phyloP scores from a whole-genome alignment of 2,888 invertebrate species.

The Ichneumoninae sp. region DNA sequence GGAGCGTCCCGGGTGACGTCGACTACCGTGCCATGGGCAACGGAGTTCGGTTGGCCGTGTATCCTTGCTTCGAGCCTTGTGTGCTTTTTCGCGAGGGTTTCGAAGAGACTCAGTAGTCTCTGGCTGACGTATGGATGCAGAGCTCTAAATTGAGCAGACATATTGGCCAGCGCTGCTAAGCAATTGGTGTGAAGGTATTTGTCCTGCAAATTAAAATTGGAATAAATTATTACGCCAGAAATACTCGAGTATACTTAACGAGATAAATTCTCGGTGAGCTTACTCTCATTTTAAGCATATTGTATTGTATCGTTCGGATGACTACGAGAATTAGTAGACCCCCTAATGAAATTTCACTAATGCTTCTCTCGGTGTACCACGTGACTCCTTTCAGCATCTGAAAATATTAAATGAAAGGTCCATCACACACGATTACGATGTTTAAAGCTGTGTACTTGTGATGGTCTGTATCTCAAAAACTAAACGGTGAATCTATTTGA shows the following conservation, averaged over 20 bases:
- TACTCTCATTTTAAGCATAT: constrained; percentile 96
- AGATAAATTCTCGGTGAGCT: constrained; percentile 71
- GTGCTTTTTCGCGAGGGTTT: constrained; percentile 95
- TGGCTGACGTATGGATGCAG: constrained; percentile 98
- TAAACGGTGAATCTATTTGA: too few species aligned
- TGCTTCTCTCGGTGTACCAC: constrained; percentile 97
- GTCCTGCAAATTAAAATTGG: constrained; percentile 86
- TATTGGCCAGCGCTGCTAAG: constrained; percentile 98
- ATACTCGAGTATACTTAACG: constrained; percentile 19
- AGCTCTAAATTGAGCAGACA: constrained; percentile 97
- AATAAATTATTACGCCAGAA: neutral
- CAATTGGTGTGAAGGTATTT: constrained; percentile 99
- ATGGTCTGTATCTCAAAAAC: neutral
- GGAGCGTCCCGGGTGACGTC: constrained; percentile 58
- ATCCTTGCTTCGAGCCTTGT: constrained; percentile 86
- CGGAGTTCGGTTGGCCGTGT: constrained; percentile 70
- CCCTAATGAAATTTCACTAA: constrained; percentile 97
- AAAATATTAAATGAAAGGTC: constrained; percentile 70
- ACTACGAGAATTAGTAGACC: constrained; percentile 97
- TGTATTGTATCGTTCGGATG: constrained; percentile 98
- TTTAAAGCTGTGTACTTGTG: too few species aligned
- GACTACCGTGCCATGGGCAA: constrained; percentile 42
- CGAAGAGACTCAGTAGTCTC: constrained; percentile 95
- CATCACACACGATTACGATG: neutral
- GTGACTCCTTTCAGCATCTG: constrained; percentile 94